Conservation (phyloP, 2,113 vertebrate species). For the Mixornis gularis region DNA sequence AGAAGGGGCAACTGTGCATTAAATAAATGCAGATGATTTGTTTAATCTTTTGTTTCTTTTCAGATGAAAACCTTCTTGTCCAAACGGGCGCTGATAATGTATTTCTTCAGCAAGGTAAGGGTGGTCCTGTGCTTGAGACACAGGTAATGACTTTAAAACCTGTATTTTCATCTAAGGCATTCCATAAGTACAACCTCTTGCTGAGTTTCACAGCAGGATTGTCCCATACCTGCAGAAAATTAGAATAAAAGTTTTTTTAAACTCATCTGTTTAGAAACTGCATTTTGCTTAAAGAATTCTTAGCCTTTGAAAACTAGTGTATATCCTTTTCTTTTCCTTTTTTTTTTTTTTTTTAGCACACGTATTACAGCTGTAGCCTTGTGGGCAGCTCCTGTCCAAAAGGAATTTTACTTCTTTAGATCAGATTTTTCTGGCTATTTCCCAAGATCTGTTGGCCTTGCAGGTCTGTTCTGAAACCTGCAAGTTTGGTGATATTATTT, state of each 20-base stretch:
- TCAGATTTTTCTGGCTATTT: background rate
- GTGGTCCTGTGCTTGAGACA: background rate
- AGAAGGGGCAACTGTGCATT: background rate
- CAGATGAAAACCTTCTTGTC: slow-evolving; percentile 91
- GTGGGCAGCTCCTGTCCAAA: background rate
- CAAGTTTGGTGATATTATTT: background rate
- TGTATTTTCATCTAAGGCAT: background rate
- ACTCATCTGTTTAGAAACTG: background rate
- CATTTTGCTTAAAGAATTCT: background rate
- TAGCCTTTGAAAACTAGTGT: background rate
- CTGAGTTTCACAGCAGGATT: background rate
- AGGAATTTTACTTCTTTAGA: background rate
- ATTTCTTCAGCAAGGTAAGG: slow-evolving; percentile 97
- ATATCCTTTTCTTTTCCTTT: background rate
- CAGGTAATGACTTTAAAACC: background rate
- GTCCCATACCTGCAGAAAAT: background rate
- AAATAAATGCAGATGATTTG: background rate
- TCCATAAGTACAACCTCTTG: background rate
- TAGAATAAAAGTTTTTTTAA: background rate
- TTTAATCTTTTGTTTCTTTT: slow-evolving; percentile 24
- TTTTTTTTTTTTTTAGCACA: too few species aligned
- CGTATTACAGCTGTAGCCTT: background rate
- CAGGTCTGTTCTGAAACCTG: background rate
- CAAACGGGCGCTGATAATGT: slow-evolving; percentile 89
- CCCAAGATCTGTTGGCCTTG: background rate